Evolutionary conservation across 2,113 vertebrate genomes (phyloP), one percentile per base, ranked within the genome.

Genomic region (Turdus rufiventris): DNA sequence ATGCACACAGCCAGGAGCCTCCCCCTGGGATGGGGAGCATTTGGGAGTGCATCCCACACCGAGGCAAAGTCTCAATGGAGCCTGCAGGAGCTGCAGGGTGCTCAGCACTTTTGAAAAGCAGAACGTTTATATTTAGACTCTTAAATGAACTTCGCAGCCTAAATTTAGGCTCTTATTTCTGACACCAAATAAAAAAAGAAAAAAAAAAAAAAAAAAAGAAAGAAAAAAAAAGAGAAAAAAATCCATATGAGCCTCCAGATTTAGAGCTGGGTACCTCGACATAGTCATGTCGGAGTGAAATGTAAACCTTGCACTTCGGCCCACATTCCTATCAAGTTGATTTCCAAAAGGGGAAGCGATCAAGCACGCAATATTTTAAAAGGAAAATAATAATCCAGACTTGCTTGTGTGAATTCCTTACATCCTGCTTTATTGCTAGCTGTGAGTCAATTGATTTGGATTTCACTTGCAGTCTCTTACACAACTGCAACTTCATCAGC

Each of bases 161-260:
- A 96, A 95, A 93, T 94, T 93, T 94, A 96, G 93, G 29, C n/a
- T 85, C 81, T 75, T 95, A 88, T 93, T 97, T 96, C 78, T 88
- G 85, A 85, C 68, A 95, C 26, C 33, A 90, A 96, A 88, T 53
- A 12, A 54, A 36, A 73, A 92, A 81, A 65, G 6, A 9, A 45
- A 74, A 80, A 25, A 23, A 29, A 18, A n/a, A 34, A 40, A 34
- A 20, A 57, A 7, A 15, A 3, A 6, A 7, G 10, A 10, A 23
- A 54, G 73, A 65, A 67, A 29, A 26, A 56, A 9, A 11, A 2
- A 5, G 4, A 12, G 8, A 28, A 56, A 78, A 71, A 67, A 67
- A 67, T 74, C 63, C 83, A 85, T 87, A 87, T 92, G 90, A 96
- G 82, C 63, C 43, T 94, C 89, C 88, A 88, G 60, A 94, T 96